A percentile compares a stretch with the other conserved stretches of the same genome.
Evolutionary conservation across 37 sponge, comb jelly and placozoan species (phyloP).

Genomic region (Aphrocallistes beatrix): DNA sequence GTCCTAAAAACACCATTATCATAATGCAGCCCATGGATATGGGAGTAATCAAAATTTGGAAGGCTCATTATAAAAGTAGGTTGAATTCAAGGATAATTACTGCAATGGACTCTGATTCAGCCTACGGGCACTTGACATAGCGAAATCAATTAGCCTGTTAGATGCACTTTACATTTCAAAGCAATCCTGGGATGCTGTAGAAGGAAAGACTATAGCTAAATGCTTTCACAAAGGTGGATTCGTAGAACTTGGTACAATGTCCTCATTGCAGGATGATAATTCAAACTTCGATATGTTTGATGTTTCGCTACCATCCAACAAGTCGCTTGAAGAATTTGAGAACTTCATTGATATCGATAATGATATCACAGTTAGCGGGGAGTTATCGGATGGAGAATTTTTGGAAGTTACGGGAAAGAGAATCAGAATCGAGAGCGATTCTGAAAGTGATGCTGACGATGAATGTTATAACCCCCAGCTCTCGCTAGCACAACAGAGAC

Average conservation of each 20-base stretch:
- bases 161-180: background rate
- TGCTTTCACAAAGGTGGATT: background rate
- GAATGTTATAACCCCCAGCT: background rate
- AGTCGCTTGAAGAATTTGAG: conserved; percentile 9
- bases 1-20: background rate
- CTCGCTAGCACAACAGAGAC: background rate
- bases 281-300: background rate
- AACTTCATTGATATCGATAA: background rate
- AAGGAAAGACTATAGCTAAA: background rate
- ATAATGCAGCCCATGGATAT: background rate
- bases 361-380: background rate
- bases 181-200: background rate
- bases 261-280: background rate
- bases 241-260: background rate
- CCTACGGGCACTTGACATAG: background rate
- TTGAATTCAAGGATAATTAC: background rate
- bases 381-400: background rate
- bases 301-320: conserved; percentile 7
- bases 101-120: background rate
- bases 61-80: background rate
- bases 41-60: background rate
- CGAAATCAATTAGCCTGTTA: background rate
- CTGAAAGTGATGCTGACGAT: background rate
- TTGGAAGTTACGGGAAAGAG: background rate
- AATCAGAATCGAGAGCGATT: background rate